Conservation (phyloP, 1,140 invertebrate species). For the Aphelinus atriplicis region DNA sequence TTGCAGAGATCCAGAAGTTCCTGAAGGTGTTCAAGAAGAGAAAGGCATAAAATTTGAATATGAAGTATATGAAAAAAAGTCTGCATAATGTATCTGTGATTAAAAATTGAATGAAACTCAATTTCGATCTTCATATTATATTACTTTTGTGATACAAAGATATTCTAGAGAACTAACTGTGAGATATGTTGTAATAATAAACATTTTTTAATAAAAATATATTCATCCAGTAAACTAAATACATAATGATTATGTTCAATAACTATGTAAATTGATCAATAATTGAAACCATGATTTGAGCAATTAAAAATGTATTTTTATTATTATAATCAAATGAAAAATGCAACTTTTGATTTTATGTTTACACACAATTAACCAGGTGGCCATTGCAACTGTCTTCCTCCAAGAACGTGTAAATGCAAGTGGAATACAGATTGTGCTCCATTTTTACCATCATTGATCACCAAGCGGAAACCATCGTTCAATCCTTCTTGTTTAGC, state of each 20-base stretch:
- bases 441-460: constrained; percentile 91
- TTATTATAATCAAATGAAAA: no score
- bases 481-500: constrained; percentile 77
- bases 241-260: no score
- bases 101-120: no score
- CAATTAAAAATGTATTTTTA: no score
- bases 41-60: constrained; percentile 77
- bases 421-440: constrained; percentile 93
- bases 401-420: constrained; percentile 92
- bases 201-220: no score
- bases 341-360: not conserved
- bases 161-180: not conserved
- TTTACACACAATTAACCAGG: constrained; percentile 78
- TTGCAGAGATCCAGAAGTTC: constrained; percentile 70
- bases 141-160: not conserved
- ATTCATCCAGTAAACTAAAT: no score
- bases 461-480: constrained; percentile 80
- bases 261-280: no score
- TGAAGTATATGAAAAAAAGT: constrained; percentile 72
- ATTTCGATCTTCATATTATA: not conserved
- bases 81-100: no score
- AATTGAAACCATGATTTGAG: no score
- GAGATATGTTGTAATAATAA: no score
- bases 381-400: constrained; percentile 94
- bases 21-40: constrained; percentile 76